Conservation (phyloP, 2,888 invertebrate genomes). For the Hyposoter didymator region DNA sequence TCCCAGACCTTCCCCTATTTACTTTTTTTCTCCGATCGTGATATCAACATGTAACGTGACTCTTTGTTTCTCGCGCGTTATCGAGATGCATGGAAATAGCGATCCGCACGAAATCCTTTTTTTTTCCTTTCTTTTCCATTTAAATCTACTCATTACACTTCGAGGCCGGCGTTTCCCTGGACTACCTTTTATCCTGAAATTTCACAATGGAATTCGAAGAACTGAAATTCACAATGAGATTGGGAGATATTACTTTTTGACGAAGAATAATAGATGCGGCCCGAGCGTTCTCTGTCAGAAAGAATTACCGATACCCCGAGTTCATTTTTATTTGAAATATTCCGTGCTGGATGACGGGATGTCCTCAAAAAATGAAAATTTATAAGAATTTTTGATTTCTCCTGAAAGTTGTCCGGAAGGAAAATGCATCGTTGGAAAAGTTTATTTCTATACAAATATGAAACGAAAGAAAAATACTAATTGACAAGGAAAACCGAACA, state of each 20-base stretch:
- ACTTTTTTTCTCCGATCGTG: slow-evolving; percentile 44
- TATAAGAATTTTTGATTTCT: background rate
- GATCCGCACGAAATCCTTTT: slow-evolving; percentile 3
- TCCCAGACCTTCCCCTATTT: slow-evolving; percentile 48
- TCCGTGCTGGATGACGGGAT: background rate
- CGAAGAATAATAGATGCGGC: slow-evolving; percentile 22
- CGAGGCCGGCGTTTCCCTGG: background rate
- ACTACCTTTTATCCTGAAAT: slow-evolving; percentile 35
- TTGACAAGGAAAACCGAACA: background rate
- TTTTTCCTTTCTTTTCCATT: slow-evolving; percentile 20
- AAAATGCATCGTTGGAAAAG: background rate
- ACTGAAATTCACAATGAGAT: slow-evolving; percentile 27
- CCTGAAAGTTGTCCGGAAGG: background rate
- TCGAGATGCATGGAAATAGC: slow-evolving; percentile 25
- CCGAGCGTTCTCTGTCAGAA: background rate
- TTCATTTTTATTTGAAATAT: background rate
- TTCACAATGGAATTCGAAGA: slow-evolving; percentile 42
- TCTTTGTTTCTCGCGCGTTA: slow-evolving; percentile 43
- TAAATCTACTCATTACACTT: slow-evolving; percentile 19
- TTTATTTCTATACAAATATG: background rate
- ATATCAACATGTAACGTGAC: slow-evolving; percentile 38
- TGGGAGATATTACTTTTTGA: slow-evolving; percentile 29
- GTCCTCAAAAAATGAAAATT: background rate
- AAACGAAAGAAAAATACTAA: background rate
- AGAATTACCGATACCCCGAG: background rate